phyloP scores from a whole-genome alignment of 2,888 invertebrate genomes.

The Eupelmus urozonus region DNA sequence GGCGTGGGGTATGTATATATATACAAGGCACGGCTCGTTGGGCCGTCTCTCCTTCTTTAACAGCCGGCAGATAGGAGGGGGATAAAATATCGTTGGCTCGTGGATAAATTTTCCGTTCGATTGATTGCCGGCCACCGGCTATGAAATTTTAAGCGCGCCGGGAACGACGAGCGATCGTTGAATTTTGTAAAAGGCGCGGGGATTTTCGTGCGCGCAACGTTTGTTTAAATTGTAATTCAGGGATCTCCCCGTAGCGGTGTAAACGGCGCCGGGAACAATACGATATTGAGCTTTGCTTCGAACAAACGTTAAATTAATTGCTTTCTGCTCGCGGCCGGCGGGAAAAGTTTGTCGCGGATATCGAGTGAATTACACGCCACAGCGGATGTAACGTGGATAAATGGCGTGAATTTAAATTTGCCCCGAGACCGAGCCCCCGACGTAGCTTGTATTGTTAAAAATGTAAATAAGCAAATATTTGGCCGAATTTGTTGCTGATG shows the following conservation, averaged over 20 bases:
- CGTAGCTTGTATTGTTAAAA: background rate
- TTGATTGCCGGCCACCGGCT: background rate
- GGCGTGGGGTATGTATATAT: background rate
- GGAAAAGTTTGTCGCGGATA: no score
- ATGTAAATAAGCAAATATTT: no score
- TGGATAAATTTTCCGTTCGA: conserved; percentile 35
- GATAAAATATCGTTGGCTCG: conserved; percentile 13
- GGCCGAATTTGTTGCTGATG: no score
- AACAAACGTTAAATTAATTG: no score
- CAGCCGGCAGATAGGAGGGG: background rate
- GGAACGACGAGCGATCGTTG: background rate
- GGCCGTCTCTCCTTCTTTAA: background rate
- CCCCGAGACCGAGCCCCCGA: no score
- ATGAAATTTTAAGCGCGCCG: conserved; percentile 29
- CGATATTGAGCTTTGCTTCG: no score
- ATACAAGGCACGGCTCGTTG: background rate
- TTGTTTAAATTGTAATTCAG: conserved; percentile 9
- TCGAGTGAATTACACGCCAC: no score
- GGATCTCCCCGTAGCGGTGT: no score
- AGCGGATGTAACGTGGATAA: no score
- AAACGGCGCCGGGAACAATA: no score
- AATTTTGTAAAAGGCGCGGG: background rate
- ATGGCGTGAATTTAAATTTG: no score
- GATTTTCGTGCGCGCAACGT: background rate
- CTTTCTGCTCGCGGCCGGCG: no score